Percentiles rank a stretch among this genome's conserved stretches.
These are phyloP conservation scores for Neoaliturus tenellus DNA, from an alignment of 2,888 invertebrate genomes.

Conservation along the genomic window DNA sequence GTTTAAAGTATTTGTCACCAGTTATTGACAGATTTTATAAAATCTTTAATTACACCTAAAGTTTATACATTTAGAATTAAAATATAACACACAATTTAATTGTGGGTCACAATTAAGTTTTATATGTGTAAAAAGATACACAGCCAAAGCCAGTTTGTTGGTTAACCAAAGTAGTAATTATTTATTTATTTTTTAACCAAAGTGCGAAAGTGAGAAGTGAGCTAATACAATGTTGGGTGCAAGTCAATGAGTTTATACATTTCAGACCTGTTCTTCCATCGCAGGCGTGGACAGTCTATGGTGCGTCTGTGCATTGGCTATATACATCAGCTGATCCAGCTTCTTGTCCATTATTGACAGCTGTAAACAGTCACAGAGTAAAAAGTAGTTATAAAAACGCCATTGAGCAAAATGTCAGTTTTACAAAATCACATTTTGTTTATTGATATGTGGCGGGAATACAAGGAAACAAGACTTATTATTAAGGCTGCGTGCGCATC, in stretches of 20 bases:
- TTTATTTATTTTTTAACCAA: background rate
- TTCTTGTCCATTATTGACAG: conserved; percentile 79
- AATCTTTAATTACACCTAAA: no score
- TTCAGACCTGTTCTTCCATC: conserved; percentile 68
- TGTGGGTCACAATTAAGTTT: no score
- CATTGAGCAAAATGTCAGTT: no score
- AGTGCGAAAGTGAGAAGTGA: conserved; percentile 19
- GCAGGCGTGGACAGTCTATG: conserved; percentile 74
- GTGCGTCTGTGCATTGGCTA: conserved; percentile 77
- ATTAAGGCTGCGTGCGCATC: no score
- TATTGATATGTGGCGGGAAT: no score
- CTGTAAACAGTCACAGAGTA: no score
- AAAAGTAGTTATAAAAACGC: no score
- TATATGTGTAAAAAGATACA: background rate
- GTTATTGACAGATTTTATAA: background rate
- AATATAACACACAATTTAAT: background rate
- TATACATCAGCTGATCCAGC: conserved; percentile 77
- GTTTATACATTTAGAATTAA: background rate
- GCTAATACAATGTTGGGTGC: conserved; percentile 37
- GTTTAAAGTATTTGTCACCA: no score
- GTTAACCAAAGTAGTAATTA: background rate
- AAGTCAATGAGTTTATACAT: conserved; percentile 2
- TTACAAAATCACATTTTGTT: no score
- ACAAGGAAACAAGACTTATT: no score
- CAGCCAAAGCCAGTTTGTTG: conserved; percentile 4